Conservation (phyloP, 2,797 vertebrate genomes). For the Gymnothorax reevesii region DNA sequence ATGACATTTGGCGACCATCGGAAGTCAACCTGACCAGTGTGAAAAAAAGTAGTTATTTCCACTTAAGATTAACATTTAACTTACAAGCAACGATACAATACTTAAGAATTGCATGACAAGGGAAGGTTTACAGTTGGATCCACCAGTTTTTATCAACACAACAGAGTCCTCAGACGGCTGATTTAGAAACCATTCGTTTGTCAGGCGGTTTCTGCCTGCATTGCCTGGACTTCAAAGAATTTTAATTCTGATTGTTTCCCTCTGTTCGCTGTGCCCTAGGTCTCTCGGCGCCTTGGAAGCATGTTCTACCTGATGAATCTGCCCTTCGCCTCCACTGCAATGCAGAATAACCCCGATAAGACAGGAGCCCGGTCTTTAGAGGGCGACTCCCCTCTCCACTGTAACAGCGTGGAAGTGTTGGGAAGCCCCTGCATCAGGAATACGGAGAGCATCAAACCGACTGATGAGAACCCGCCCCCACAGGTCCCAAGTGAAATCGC, state of each 20-base stretch:
- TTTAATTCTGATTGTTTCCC: not conserved
- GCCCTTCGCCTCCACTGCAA: conserved; percentile 64
- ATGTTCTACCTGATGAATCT: conserved; percentile 85
- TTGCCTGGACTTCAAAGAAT: not conserved
- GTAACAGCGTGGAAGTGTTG: conserved; percentile 76
- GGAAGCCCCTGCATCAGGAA: conserved; percentile 77
- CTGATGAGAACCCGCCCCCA: conserved; percentile 70
- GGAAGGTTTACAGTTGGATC: not conserved
- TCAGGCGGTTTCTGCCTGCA: not conserved
- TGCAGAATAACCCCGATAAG: conserved; percentile 75
- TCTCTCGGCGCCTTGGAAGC: conserved; percentile 83
- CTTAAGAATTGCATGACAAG: not conserved
- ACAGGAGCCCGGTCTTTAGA: conserved; percentile 74
- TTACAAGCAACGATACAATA: not conserved
- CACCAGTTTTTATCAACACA: not conserved
- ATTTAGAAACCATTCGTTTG: not conserved
- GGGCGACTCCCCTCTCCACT: conserved; percentile 76
- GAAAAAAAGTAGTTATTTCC: not conserved
- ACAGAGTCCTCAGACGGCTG: not conserved
- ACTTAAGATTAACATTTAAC: not conserved
- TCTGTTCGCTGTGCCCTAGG: conserved; percentile 62
- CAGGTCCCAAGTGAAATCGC: conserved; percentile 63
- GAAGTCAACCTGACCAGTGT: not conserved
- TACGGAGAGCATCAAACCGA: conserved; percentile 70
- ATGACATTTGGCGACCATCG: not conserved